Conservation (phyloP, 2,113 vertebrate species). For the Mus musculus region GRCm39 chr2:60096001-60096500, state of each 20-base stretch:
- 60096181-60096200: slow-evolving; percentile 20
- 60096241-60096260: background rate
- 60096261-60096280: background rate
- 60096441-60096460: background rate
- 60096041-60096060: slow-evolving; percentile 3
- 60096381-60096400: background rate
- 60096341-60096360: slow-evolving; percentile 17
- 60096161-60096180: background rate
- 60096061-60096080: background rate
- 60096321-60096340: background rate
- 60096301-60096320: background rate
- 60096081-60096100: slow-evolving; percentile 24
- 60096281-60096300: background rate
- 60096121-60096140: slow-evolving; percentile 36
- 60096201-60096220: background rate
- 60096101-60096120: background rate
- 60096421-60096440: background rate
- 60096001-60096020: slow-evolving; percentile 15
- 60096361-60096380: background rate
- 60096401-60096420: too few relatives aligned
- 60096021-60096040: slow-evolving; percentile 36
- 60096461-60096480: background rate
- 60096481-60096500: background rate
- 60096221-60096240: background rate
- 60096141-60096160: slow-evolving; percentile 34